Evolutionary conservation across 2,888 invertebrate genomes (phyloP), one percentile per base, ranked within the genome.

Genomic region (Patella caerulea): DNA sequence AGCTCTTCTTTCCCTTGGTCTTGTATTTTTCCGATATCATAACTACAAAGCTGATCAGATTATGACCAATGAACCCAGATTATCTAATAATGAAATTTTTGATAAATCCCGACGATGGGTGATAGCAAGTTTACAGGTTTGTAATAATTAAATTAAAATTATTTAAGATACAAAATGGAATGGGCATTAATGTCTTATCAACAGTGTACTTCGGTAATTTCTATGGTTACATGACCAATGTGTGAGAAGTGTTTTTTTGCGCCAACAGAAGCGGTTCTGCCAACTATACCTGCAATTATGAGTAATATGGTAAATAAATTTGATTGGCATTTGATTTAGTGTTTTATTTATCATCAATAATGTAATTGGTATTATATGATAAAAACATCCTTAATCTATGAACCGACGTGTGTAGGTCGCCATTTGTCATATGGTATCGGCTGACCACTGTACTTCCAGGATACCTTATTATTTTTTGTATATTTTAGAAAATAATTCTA

Each of bases 1-100:
- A 0, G 98, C 98, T 0, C 93, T 99, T 88, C 94, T 99, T 74
- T 95, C 98, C 0, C 95, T 99, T 86, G 97, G 97, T 4, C 95
- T 99, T 76, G 92, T 99, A 24, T 96, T 99, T 87, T 95, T 97
- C 89, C 95, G 98, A 2, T 99, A 97, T 96, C 99, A 99, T 92
- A 99, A 99, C 91, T 95, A 95, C 3, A 94, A 98, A 15, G 98
- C 98, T 1, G 83, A 83, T 7, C 74, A 80, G 15, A 70, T 88
- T 7, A 52, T 78, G 86, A 93, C 93, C 0, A 93, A 95, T 84
- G 95, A 98, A 83, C 96, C 97, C 0, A 94, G 95, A 79, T 97
- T 97, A 97, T 95, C 95, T 17, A 98, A 98, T 88, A 98, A 99
- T 90, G 96, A 98, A 86, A 93, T 98, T 55, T 99, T 98, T 91